These are phyloP conservation scores for Notothenia rossii DNA, from an alignment of 2,113 vertebrate genomes.

Conservation along the genomic window DNA sequence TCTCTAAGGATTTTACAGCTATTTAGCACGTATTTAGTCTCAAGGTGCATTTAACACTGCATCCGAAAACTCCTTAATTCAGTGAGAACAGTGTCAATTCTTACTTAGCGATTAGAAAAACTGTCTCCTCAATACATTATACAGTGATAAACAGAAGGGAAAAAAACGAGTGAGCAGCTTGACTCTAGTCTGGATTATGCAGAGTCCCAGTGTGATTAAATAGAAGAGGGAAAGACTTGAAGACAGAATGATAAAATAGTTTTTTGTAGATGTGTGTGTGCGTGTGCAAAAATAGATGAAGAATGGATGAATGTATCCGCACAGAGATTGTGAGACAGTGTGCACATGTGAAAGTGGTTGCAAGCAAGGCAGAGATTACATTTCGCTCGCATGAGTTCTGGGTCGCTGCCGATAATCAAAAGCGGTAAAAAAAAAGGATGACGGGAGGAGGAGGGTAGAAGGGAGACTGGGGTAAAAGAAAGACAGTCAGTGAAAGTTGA, in stretches of 20 bases:
- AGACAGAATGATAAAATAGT: constrained; percentile 47
- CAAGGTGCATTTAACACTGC: constrained; percentile 2
- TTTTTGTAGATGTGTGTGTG: not conserved
- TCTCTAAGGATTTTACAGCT: constrained; percentile 5
- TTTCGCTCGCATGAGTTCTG: constrained; percentile 58
- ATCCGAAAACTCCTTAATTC: constrained; percentile 19
- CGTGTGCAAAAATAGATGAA: not conserved
- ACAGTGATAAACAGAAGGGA: constrained; percentile 17
- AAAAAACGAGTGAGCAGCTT: constrained; percentile 15
- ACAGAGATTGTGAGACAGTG: constrained; percentile 25
- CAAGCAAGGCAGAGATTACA: constrained; percentile 65
- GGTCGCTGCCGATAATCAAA: constrained; percentile 74
- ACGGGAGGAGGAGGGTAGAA: not conserved
- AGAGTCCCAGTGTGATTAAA: constrained; percentile 54
- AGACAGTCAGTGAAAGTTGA: constrained; percentile 72
- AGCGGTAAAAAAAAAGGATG: constrained; percentile 32
- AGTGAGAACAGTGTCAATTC: not conserved
- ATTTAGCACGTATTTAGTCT: constrained; percentile 20
- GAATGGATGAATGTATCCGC: not conserved
- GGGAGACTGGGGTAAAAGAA: constrained; percentile 42
- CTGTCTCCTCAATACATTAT: constrained; percentile 24
- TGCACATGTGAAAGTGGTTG: constrained; percentile 48
- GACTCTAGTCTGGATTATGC: constrained; percentile 38
- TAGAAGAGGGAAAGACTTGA: constrained; percentile 7
- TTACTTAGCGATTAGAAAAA: not conserved